These are phyloP conservation scores for Piprites chloris DNA, from an alignment of 2,113 vertebrate genomes.

Conservation along the genomic window DNA sequence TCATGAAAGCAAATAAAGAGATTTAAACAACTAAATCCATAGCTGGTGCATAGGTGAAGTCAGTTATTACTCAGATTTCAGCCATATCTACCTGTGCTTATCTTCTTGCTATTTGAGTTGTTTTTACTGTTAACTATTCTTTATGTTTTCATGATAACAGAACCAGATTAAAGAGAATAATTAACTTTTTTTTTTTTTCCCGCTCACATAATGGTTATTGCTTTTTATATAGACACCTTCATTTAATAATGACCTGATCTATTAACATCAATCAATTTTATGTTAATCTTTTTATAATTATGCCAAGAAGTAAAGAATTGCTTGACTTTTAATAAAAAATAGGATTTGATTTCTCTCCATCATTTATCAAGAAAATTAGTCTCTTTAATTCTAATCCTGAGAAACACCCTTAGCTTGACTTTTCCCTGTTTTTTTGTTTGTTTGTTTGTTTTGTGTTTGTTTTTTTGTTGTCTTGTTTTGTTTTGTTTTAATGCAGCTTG, in stretches of 20 bases:
- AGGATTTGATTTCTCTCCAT: neutral
- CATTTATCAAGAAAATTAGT: neutral
- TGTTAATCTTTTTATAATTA: neutral
- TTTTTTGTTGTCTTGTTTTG: accelerated
- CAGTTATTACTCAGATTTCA: neutral
- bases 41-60: neutral
- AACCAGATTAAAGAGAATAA: neutral
- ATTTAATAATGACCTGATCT: neutral
- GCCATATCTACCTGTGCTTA: neutral
- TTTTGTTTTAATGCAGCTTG: neutral
- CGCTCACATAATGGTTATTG: neutral
- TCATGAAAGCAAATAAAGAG: neutral
- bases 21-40: neutral
- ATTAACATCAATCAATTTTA: neutral
- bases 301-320: neutral
- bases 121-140: neutral
- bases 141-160: neutral
- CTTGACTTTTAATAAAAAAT: neutral
- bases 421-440: too few relatives aligned
- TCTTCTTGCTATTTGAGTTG: neutral
- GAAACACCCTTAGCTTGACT: neutral
- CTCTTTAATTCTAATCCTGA: neutral
- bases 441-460: neutral
- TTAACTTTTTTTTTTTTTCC: neutral
- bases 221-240: neutral